Evolutionary conservation across 2,113 vertebrate species (phyloP), one percentile per base, ranked within the genome.

Genomic region (Gadus chalcogrammus): DNA sequence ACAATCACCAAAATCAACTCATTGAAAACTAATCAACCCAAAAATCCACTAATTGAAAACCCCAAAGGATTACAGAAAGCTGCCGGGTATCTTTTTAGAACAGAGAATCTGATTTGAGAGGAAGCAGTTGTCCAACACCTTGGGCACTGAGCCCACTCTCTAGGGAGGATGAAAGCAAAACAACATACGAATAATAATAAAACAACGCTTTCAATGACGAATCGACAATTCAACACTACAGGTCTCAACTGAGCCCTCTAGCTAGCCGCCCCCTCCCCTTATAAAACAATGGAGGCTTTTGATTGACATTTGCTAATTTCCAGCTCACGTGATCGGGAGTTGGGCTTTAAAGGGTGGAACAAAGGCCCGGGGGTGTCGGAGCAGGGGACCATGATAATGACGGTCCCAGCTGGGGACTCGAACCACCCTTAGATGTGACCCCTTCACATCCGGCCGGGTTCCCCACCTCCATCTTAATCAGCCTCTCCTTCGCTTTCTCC

Each of bases 231-330:
- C 42, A 9, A 48, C 42, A 59, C 15, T 64, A 60, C 24, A 61
- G 56, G 53, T 8, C 65, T 74, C 77, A 69, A 11, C 64, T 8
- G 42, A 48, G 78, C 77, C 71, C 28, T 17, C 42, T 61, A 64
- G 31, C 27, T 1, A 65, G 59, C 71, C 52, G 74, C 65, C 78
- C 73, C 63, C 74, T 76, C n/a, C 69, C 48, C 15, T 66, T 67
- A 69, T 73, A 78, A 74, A 78, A 59, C 60, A 28, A 72, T 73
- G 71, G 82, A 82, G 75, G 78, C 22, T 35, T 35, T 27, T 87
- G 85, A 88, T 79, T 87, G 88, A 85, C 86, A 78, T 85, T 87
- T 86, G 73, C 80, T 82, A 84, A 88, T 86, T 85, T 85, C 69
- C 79, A 58, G 3, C 59, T 70, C 77, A 69, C 72, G 64, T 68